Evolutionary conservation across 1,140 invertebrate species (phyloP).

Genomic region (Cydia strobilella): DNA sequence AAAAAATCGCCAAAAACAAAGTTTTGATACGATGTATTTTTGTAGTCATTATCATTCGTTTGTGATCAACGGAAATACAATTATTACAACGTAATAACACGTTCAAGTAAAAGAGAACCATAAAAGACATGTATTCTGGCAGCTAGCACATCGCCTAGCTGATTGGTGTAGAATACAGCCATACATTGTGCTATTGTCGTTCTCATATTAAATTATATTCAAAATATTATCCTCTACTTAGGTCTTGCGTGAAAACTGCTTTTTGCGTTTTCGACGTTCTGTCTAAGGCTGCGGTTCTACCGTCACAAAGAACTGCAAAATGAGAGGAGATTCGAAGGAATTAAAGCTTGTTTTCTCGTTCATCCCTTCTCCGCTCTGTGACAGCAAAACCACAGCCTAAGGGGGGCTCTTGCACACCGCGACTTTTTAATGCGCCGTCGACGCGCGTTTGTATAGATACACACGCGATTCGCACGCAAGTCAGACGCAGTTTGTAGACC

Average conservation of each 20-base stretch:
- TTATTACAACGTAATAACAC: background rate
- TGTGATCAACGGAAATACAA: background rate
- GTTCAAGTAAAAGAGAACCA: no score
- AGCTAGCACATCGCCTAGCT: background rate
- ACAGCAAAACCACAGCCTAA: background rate
- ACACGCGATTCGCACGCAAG: no score
- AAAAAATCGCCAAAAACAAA: constrained; percentile 20
- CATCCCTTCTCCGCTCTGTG: background rate
- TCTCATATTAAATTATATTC: background rate
- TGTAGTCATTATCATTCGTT: background rate
- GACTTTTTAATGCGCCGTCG: no score
- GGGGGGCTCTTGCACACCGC: no score
- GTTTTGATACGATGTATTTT: constrained; percentile 30
- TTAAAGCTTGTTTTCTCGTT: background rate
- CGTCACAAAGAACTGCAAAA: no score
- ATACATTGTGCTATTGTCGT: background rate
- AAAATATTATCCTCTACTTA: background rate
- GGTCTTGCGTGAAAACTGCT: background rate
- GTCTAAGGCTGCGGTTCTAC: background rate
- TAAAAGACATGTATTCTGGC: no score
- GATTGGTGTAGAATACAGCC: background rate
- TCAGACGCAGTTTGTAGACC: no score
- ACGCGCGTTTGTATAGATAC: no score
- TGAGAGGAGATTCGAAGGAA: no score
- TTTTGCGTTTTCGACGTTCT: background rate